Base-by-base conservation (phyloP, 1,140 invertebrate genomes). In the Bathynomus jamesi region DNA sequence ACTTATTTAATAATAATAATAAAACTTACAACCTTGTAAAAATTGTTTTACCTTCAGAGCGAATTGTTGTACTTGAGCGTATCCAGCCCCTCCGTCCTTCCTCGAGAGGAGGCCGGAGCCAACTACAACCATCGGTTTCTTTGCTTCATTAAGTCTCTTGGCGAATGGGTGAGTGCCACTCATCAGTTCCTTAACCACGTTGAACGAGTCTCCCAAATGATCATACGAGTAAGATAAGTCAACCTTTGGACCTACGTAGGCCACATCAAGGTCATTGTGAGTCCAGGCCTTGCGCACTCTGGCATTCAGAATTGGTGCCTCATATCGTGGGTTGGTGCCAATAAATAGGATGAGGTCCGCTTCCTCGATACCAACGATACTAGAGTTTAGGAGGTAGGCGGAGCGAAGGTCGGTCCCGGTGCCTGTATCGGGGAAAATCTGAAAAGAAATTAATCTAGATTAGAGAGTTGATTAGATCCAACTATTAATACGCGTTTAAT, bases 301-400 rank as follows among this genome's bases (percentile, higher is more conserved):
- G 0, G 96, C 91, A 84, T 99, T 99, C 17, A 99, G 85, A 7
- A 99, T 82, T 7, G 98, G 95, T n/a, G 98, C 96, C 85, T 99
- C 97, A 27, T 93, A 96, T 70, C 98, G 87, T 0, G 96, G 94
- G 86, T 99, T 99, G 4, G 95, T 96, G 73, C 97, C 98, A 78
- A 99, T 89, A 2, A 99, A 83, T 3, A 99, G 82, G 28, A 99
- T 86, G 28, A 94, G 86, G 85, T 99, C 98, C 13, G 95, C 91
- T 78, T 98, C 90, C 84, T 99, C 96, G 27, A 97, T 84, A 32
- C 89, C 90, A 32, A 87, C 86, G 77, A 99, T 98, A 78, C 86
- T 89, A 30, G 91, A 91, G 81, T 99, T 99, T 10, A 98, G 82
- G 31, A 98, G 81, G 81, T 99, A 99, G 77, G 89, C 96, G 4